Evolutionary conservation across 2,113 vertebrate genomes (phyloP), one percentile per base, ranked within the genome.

Genomic region (Tupaia tana): DNA sequence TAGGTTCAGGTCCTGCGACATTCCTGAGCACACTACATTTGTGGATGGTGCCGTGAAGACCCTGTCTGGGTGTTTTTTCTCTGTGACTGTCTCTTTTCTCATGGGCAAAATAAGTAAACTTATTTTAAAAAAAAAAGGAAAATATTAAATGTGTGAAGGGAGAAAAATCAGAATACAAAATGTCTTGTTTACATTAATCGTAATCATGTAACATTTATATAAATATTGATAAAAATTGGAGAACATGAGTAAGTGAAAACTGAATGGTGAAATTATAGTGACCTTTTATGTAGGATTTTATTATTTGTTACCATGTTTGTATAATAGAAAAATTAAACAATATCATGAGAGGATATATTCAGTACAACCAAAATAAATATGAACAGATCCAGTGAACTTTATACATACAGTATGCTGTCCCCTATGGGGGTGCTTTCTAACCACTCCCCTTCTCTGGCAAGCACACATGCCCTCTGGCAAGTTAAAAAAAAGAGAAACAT

Each of bases 271-370:
- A 73, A 66, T 84, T 74, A 29, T 74, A 34, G 59, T 64, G 29
- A 91, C 52, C 25, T 82, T 84, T 85, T 80, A 34, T 54, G 19
- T 83, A 93, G 79, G 22, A 63, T 89, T 94, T 96, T 73, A 77
- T 78, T 80, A 75, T 20, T 83, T 81, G 52, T 74, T 70, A 22
- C 61, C 86, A 84, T 95, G 31, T 75, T 77, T 90, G 15, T 91
- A 25, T 94, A 64, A 64, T 89, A 61, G 66, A 94, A 83, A 81
- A 31, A 77, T n/a, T 29, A 59, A 83, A 81, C 7, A 84, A 8
- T 61, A 31, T 22, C 66, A 34, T 7, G 29, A 58, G 31, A 78
- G 16, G 29, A 9, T 58, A 61, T 56, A 56, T 88, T 82, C 31
- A 86, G 11, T 81, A 52, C 18, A 78, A 67, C 25, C 31, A 27